phyloP scores from a whole-genome alignment of 2,888 invertebrate species.

The Drosophila seclusa region DNA sequence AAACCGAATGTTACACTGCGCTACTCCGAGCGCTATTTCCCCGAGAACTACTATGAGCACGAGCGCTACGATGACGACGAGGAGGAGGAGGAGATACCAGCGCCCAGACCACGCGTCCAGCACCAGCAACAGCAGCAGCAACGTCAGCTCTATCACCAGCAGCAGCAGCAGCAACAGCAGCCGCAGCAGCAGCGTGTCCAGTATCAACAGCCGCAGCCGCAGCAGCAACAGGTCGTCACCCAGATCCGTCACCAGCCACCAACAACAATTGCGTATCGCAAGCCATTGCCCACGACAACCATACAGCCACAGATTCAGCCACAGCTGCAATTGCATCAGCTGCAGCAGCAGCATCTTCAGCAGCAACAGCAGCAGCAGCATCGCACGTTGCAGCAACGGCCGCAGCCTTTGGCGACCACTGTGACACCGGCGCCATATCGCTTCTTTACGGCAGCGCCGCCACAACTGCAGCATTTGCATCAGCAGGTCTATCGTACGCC shows the following conservation, averaged over 20 bases:
- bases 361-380: conserved; percentile 72
- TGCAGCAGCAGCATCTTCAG: conserved; percentile 69
- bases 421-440: conserved; percentile 84
- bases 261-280: conserved; percentile 78
- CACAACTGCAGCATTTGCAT: conserved; percentile 79
- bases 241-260: conserved; percentile 78
- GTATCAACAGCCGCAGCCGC: conserved; percentile 65
- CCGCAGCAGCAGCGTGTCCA: conserved; percentile 64
- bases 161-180: conserved; percentile 55
- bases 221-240: conserved; percentile 67
- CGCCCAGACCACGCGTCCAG: conserved; percentile 80
- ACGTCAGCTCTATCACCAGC: conserved; percentile 58
- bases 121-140: conserved; percentile 81
- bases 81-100: conserved; percentile 80
- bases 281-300: conserved; percentile 77
- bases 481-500: conserved; percentile 92
- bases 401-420: conserved; percentile 81
- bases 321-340: conserved; percentile 72
- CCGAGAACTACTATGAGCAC: conserved; percentile 91
- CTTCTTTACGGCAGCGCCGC: conserved; percentile 83
- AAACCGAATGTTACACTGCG: conserved; percentile 92
- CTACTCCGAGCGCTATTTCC: conserved; percentile 94
- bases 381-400: conserved; percentile 68
- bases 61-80: conserved; percentile 84
- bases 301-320: conserved; percentile 80